Evolutionary conservation across 1,140 invertebrate genomes (phyloP).

Genomic region (Megalopta genalis): DNA sequence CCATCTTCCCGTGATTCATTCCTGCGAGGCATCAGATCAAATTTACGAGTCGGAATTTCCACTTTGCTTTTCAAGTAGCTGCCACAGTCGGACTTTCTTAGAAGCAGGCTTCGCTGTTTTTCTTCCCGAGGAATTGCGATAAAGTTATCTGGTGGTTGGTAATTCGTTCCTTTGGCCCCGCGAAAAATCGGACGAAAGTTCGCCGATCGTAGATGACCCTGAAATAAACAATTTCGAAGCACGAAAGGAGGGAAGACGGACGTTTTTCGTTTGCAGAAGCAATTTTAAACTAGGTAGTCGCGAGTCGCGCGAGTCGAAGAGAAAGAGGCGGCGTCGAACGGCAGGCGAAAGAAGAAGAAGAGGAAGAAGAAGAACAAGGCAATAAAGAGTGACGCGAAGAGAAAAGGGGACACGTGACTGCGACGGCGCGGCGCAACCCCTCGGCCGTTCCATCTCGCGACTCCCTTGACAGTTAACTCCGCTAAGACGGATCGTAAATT

Average conservation of each 20-base stretch:
- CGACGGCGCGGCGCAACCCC: conserved; percentile 26
- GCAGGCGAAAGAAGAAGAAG: neutral
- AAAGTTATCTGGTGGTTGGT: no score
- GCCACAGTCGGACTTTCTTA: no score
- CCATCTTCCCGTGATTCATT: neutral
- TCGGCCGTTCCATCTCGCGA: conserved; percentile 42
- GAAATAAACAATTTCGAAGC: no score
- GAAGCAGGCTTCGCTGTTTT: no score
- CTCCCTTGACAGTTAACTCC: conserved; percentile 71
- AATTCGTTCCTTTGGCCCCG: no score
- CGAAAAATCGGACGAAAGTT: no score
- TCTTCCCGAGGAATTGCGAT: no score
- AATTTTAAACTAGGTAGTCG: neutral
- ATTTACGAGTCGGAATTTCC: no score
- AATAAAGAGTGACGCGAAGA: conserved; percentile 6
- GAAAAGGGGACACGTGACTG: neutral
- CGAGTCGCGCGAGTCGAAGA: neutral
- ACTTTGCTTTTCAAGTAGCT: no score
- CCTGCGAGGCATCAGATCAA: neutral
- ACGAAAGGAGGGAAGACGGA: no score
- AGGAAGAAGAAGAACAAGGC: neutral
- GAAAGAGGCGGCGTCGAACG: neutral
- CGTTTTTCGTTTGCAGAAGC: no score
- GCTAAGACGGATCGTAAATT: conserved; percentile 78
- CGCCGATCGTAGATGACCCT: no score